Percentiles rank a stretch among this genome's conserved stretches.
These are phyloP conservation scores for Allolobophora icterica DNA, from an alignment of 2,888 invertebrate genomes.

Conservation along the genomic window DNA sequence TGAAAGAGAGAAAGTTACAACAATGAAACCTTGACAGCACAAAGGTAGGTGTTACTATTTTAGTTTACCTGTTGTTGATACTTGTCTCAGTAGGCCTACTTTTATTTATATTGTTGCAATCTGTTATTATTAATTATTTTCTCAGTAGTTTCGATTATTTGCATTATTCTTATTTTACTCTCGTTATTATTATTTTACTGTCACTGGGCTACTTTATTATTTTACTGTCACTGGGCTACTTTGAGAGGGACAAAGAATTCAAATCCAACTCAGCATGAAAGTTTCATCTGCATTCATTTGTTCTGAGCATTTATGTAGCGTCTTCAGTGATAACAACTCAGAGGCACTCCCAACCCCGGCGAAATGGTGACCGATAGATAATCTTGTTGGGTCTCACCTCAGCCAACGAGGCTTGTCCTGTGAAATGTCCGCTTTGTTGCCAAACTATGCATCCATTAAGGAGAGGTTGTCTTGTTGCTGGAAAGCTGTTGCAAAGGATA, in stretches of 20 bases:
- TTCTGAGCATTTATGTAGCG: neutral
- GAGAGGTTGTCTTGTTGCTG: neutral
- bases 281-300: neutral
- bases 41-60: neutral
- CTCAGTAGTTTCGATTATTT: no score
- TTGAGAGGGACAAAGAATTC: no score
- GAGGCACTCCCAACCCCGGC: no score
- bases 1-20: neutral
- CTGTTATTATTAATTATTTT: no score
- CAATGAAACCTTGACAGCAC: neutral
- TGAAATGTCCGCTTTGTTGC: neutral
- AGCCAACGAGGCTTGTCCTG: neutral
- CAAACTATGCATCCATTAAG: neutral
- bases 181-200: no score
- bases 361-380: neutral
- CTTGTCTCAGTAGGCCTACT: no score
- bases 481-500: neutral
- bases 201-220: no score
- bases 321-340: neutral
- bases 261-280: neutral
- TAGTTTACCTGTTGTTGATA: no score
- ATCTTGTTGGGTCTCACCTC: neutral
- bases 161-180: no score
- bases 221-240: no score
- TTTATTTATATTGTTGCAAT: no score